Conservation (phyloP, 2,888 invertebrate species). For the Cerastis leucographa region DNA sequence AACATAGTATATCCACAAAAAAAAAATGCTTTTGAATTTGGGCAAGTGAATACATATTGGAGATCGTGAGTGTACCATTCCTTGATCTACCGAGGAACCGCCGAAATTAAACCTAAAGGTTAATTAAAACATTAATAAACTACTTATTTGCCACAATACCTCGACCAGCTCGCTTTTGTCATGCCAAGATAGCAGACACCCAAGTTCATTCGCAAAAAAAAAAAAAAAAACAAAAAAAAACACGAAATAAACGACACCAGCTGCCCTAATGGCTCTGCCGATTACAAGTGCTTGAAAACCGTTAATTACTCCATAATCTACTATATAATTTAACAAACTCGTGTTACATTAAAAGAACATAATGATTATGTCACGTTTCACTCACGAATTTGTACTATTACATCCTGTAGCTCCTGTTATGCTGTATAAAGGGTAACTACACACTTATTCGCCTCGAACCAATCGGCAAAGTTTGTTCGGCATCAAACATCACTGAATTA, state of each 20-base stretch:
- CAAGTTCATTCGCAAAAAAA: conserved; percentile 11
- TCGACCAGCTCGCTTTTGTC: conserved; percentile 24
- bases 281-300: conserved; percentile 8
- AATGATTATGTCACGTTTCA: conserved; percentile 16
- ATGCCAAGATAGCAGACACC: conserved; percentile 15
- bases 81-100: no score
- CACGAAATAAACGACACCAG: not conserved
- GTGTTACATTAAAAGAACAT: not conserved
- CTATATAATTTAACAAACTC: not conserved
- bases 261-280: not conserved
- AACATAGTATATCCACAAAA: no score
- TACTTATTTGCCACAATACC: conserved; percentile 13
- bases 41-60: no score
- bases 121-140: not conserved
- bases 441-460: not conserved
- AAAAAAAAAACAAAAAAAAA: conserved; percentile 2
- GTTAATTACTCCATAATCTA: conserved; percentile 26
- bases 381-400: conserved; percentile 36
- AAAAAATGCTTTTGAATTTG: no score
- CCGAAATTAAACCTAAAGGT: no score
- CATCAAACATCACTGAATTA: not conserved
- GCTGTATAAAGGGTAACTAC: not conserved
- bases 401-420: conserved; percentile 4
- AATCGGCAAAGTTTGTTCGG: not conserved
- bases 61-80: no score